These are phyloP conservation scores for Manacus vitellinus DNA, from an alignment of 2,113 vertebrate species.

Conservation along the genomic window DNA sequence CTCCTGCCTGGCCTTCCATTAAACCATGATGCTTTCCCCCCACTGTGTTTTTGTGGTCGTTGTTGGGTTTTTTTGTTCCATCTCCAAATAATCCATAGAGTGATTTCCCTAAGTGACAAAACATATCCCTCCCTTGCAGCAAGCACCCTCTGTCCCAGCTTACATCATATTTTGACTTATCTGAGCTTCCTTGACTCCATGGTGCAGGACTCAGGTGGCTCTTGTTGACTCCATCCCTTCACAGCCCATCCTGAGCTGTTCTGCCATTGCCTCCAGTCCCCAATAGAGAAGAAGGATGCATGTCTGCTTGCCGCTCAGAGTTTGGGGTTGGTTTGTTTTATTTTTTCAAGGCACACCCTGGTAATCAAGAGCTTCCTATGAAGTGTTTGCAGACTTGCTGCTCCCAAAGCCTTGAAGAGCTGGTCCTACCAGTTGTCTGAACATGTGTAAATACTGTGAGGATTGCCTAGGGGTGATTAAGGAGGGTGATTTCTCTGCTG, in stretches of 20 bases:
- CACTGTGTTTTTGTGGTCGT: background rate
- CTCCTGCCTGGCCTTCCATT: background rate
- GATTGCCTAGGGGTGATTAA: background rate
- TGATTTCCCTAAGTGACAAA: background rate
- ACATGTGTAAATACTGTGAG: background rate
- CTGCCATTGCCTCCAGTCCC: background rate
- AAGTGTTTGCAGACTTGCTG: background rate
- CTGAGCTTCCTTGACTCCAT: background rate
- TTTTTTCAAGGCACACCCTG: background rate
- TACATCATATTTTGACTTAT: background rate
- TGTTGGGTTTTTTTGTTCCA: background rate
- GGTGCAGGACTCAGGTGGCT: background rate
- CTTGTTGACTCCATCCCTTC: background rate
- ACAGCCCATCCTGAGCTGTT: background rate
- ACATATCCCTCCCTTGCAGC: background rate
- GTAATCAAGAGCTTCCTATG: background rate
- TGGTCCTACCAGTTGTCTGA: conserved; percentile 27
- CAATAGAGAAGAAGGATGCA: background rate
- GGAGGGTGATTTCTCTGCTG: background rate
- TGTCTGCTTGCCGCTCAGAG: background rate
- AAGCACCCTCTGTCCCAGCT: accelerated
- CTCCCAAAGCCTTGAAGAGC: background rate
- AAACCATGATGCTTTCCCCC: background rate
- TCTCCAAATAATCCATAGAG: background rate
- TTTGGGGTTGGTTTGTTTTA: background rate